Base-by-base conservation (phyloP, 2,113 vertebrate genomes). In the Triplophysa rosa region DNA sequence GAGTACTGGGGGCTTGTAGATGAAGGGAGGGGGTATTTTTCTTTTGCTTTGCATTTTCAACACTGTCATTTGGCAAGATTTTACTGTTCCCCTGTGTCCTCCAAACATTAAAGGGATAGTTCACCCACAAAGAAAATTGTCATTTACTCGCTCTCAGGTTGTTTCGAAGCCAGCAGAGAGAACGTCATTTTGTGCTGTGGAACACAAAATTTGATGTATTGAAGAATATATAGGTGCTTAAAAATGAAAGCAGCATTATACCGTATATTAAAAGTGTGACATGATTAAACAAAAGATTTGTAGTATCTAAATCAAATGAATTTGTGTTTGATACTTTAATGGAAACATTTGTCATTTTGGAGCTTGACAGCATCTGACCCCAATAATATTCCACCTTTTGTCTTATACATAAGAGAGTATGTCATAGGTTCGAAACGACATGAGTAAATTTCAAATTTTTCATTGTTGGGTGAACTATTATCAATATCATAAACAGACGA, bases 41-140 rank as follows among this genome's bases (percentile, higher is more conserved):
- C 40, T 81, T 37, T 74, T 24, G 59, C 33, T 67, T 29, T 77
- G 13, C 29, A 56, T 77, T 67, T 78, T 78, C 33, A 71, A 47
- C 23, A 59, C 42, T 29, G 77, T 71, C 40, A 69, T 70, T 62
- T 71, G 54, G 45, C 59, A 12, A 75, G 73, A 9, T 40, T 45
- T 61, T 3, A 11, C 37, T 61, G 33, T 45, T 73, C 71, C 56
- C 71, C 71, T 62, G 71, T 23, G 71, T 19, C 7, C 16, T 2
- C 13, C 14, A n/a, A 59, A 61, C 21, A 11, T 17, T 45, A 40
- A 58, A 61, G 21, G 8, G 21, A 61, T 10, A 17, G 54, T 21
- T 73, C 56, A 42, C 14, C 4, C n/a, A 58, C 19, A 58, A 58
- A 2, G 8, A 58, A 58, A 58, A 21, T 3, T 58, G 9, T 58